phyloP scores from a whole-genome alignment of 92 coral and sea anemone genomes.

The Palythoa grandis region DNA sequence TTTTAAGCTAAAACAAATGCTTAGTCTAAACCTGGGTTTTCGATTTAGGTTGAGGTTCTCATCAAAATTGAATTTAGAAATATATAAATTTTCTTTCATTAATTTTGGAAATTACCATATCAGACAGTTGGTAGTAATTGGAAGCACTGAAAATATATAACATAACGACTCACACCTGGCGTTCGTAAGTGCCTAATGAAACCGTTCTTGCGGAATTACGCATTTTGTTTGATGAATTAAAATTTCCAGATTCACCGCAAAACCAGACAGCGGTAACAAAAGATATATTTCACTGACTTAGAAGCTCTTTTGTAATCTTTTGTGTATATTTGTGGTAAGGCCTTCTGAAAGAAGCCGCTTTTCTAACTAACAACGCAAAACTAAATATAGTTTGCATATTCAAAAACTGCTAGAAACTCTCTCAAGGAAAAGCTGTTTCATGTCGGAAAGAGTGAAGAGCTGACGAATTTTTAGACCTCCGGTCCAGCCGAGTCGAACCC shows the following conservation, averaged over 20 bases:
- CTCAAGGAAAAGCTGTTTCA: neutral
- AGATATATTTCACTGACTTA: neutral
- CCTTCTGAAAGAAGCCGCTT: neutral
- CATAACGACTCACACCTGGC: slow-evolving; percentile 26
- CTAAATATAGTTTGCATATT: neutral
- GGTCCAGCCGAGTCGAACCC: too few species aligned
- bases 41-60: neutral
- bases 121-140: slow-evolving; percentile 7
- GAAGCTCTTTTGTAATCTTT: neutral
- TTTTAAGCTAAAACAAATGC: neutral
- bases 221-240: neutral
- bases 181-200: slow-evolving; percentile 9
- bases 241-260: neutral
- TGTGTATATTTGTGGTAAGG: too few species aligned
- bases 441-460: neutral
- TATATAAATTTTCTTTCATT: slow-evolving; percentile 9
- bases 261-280: neutral
- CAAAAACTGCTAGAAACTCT: neutral
- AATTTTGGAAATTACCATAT: neutral
- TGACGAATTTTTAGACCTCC: neutral
- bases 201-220: slow-evolving; percentile 3
- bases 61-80: slow-evolving; percentile 4
- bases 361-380: neutral
- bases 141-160: neutral
- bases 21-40: neutral